Percentiles rank a stretch among this genome's conserved stretches.
Evolutionary conservation across 2,113 vertebrate genomes (phyloP).

Genomic region (Rhipidura dahli): DNA sequence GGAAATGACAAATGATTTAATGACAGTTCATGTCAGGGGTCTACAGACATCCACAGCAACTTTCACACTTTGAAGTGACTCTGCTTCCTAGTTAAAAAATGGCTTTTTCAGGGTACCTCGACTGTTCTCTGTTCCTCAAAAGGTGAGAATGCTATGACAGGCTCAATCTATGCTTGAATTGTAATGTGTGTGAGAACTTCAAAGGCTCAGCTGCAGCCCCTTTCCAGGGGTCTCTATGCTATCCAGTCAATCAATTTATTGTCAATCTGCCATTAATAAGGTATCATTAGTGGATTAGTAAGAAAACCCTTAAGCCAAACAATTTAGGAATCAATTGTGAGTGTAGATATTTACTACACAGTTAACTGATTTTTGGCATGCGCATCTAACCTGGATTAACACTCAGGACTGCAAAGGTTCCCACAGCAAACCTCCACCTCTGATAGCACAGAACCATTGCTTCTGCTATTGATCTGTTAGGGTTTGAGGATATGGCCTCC

Average conservation of each 20-base stretch:
- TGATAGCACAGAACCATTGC: accelerated
- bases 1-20: not conserved
- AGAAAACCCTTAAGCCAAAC: not conserved
- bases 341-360: not conserved
- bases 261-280: not conserved
- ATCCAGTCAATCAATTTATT: not conserved
- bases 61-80: not conserved
- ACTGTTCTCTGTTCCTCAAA: not conserved
- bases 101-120: not conserved
- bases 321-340: not conserved
- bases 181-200: not conserved
- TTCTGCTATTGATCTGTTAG: not conserved
- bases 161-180: not conserved
- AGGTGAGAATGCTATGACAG: not conserved
- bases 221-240: not conserved
- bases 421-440: not conserved
- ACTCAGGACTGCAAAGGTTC: not conserved
- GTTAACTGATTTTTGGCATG: not conserved
- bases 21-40: not conserved
- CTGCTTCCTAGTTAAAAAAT: not conserved
- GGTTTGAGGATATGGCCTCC: not conserved
- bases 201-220: not conserved
- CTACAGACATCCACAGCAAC: not conserved
- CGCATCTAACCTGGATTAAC: not conserved
- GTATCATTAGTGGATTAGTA: not conserved